Evolutionary conservation across 53 echinoderm and acorn worm genomes (phyloP), one percentile per base, ranked within the genome.

Genomic region (Glandiceps talaboti): DNA sequence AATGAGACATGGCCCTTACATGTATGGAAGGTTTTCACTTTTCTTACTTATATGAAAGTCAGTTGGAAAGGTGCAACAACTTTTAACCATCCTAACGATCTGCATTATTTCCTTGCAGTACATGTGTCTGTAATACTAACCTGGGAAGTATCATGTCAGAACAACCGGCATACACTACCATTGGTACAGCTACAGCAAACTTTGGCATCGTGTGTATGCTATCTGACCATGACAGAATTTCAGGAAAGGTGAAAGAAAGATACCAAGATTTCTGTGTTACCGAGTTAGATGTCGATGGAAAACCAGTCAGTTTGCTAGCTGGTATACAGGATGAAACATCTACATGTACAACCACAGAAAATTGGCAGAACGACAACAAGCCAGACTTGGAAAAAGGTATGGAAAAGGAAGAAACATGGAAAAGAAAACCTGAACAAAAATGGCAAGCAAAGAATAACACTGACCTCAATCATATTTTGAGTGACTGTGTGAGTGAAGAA

Each of bases 221-320:
- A 33, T 89, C 85, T 26, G 79, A 78, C 28, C 84, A 84, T 73
- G 72, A 33, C 28, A 86, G 87, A 26, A 80, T 94, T 73, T n/a
- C 26, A 14, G 94, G 94, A 30, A 73, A 1, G 1, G 76, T 86
- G 26, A 94, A 94, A 78, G 73, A 6, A 28, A 30, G 14, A 32
- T 88, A 83, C 26, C 31, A 77, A 74, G 94, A 94, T 76, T 94
- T 94, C 74, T 26, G 75, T 10, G 94, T 94, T 0, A 86, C 88
- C 10, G 94, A 94, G 80, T 81, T 94, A 28, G 82, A 86, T 32
- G 29, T 74, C 1, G 26, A 33, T 1, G 89, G 91, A 30, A 86
- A 84, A 29, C 75, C 75, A 32, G 85, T 64, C 25, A 0, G 30
- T 45, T 12, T 45, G 64, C 6, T 12, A 45, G 20, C 64, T 12